These are phyloP conservation scores for Bombus superbus DNA, from an alignment of 1,140 invertebrate genomes.

Conservation along the genomic window DNA sequence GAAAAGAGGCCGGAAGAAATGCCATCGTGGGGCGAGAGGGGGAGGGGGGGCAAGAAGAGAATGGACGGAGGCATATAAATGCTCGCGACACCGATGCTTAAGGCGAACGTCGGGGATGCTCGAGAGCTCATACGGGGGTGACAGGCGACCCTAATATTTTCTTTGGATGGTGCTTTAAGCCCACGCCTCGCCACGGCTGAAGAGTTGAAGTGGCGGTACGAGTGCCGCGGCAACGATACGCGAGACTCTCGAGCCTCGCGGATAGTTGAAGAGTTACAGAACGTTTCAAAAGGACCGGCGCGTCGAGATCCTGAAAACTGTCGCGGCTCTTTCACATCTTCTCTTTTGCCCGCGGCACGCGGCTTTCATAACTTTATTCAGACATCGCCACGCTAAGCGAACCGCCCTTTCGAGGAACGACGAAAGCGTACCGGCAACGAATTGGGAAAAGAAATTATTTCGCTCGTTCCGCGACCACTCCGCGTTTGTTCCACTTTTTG, in stretches of 20 bases:
- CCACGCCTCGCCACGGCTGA: slow-evolving; percentile 42
- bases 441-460: slow-evolving; percentile 2
- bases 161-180: slow-evolving; percentile 54
- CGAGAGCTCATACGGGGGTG: slow-evolving; percentile 54
- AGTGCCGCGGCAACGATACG: slow-evolving; percentile 3
- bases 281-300: slow-evolving; percentile 17
- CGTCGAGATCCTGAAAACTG: neutral
- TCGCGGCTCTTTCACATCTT: too few species aligned
- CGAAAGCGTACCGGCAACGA: neutral
- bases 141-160: slow-evolving; percentile 70
- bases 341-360: too few species aligned
- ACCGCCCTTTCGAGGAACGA: neutral
- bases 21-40: neutral
- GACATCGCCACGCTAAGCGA: neutral
- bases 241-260: neutral
- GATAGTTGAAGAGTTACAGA: slow-evolving; percentile 5
- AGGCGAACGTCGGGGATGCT: slow-evolving; percentile 38
- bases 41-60: neutral
- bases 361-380: slow-evolving; percentile 17
- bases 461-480: neutral
- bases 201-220: slow-evolving; percentile 41
- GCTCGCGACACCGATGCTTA: slow-evolving; percentile 45
- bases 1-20: neutral
- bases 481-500: neutral
- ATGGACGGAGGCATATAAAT: slow-evolving; percentile 34